These are phyloP conservation scores for Amiota minor DNA, from an alignment of 2,888 invertebrate genomes.

Conservation along the genomic window DNA sequence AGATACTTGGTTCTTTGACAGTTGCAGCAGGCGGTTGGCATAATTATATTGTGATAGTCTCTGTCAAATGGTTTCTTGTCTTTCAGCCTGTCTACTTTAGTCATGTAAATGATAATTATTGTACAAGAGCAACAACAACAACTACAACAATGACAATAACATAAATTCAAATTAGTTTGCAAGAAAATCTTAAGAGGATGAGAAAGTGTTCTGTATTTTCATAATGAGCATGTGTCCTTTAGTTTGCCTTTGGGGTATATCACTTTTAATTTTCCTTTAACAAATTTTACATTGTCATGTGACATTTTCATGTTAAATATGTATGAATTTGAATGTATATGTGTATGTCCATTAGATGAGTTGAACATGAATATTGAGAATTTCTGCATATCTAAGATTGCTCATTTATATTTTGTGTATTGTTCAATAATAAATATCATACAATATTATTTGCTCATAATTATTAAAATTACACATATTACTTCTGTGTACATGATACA, in stretches of 20 bases:
- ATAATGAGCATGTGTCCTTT: not conserved
- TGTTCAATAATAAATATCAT: too few species aligned
- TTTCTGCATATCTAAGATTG: constrained; percentile 14
- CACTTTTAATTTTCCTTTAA: constrained; percentile 46
- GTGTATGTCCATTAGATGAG: constrained; percentile 18
- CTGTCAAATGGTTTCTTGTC: constrained; percentile 4
- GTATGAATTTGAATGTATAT: too few species aligned
- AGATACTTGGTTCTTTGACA: constrained; percentile 7
- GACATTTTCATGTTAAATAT: constrained; percentile 9
- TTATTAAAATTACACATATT: too few species aligned
- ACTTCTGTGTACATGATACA: too few species aligned
- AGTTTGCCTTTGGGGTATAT: constrained; percentile 37
- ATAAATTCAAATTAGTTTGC: constrained; percentile 64
- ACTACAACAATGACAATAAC: constrained; percentile 27
- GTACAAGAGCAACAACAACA: constrained; percentile 11
- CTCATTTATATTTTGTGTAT: not conserved
- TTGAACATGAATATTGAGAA: constrained; percentile 9
- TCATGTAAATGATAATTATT: constrained; percentile 22
- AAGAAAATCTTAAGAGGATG: constrained; percentile 15
- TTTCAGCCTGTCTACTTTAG: not conserved
- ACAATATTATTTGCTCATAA: too few species aligned
- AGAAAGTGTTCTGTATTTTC: not conserved
- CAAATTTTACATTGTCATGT: constrained; percentile 9
- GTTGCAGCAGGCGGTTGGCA: not conserved
- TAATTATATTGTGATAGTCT: constrained; percentile 26